Percentiles rank a stretch among this genome's conserved stretches.
phyloP scores from a whole-genome alignment of 1,140 invertebrate species.

The Diuraphis noxia region DNA sequence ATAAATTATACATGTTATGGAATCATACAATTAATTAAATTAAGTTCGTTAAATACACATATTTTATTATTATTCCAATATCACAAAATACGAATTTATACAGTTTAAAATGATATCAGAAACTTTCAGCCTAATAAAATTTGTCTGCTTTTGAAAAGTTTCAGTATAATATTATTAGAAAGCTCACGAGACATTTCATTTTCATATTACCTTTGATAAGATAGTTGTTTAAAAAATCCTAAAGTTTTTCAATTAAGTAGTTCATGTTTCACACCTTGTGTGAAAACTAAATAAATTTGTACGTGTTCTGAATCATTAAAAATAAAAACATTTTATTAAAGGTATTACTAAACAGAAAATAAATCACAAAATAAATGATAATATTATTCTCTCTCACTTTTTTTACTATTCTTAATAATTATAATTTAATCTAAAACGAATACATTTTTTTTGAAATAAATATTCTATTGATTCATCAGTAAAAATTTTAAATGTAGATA shows the following conservation, averaged over 20 bases:
- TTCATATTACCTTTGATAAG: too few species aligned
- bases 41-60: not conserved
- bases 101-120: not conserved
- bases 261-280: too few species aligned
- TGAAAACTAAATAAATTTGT: too few species aligned
- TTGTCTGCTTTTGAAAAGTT: not conserved
- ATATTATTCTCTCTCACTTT: not conserved
- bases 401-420: too few species aligned
- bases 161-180: not conserved
- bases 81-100: not conserved
- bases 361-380: not conserved
- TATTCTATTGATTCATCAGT: too few species aligned
- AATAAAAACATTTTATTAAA: not conserved
- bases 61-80: not conserved
- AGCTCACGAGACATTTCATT: too few species aligned
- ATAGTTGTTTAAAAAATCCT: too few species aligned
- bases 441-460: not conserved
- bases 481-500: too few species aligned
- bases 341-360: not conserved
- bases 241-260: too few species aligned
- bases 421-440: not conserved
- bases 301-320: not conserved
- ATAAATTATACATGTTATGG: too few species aligned
- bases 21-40: too few species aligned
- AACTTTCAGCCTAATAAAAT: not conserved